A percentile compares a stretch with the other conserved stretches of the same genome.
Conservation (phyloP, 2,113 vertebrate species). For the Macaca fascicularis region T2T-MFA8v1.1 NC_088375.1:144952501-144953000, state of each 20-base stretch:
- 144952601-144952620: too few species aligned
- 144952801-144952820: neutral
- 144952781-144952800: neutral
- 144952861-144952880: neutral
- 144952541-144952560: neutral
- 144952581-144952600: too few species aligned
- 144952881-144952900: neutral
- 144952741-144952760: neutral
- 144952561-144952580: too few species aligned
- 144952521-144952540: neutral
- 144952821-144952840: neutral
- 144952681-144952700: neutral
- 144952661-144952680: neutral
- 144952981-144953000: neutral
- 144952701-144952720: neutral
- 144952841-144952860: neutral
- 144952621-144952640: neutral
- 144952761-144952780: neutral
- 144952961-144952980: neutral
- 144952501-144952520: too few species aligned
- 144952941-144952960: neutral
- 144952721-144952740: neutral
- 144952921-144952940: neutral
- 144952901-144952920: neutral
- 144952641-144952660: neutral